A percentile compares a stretch with the other conserved stretches of the same genome.
These are phyloP conservation scores for Muscidifurax raptorellus DNA, from an alignment of 1,140 invertebrate genomes.

Conservation along the genomic window DNA sequence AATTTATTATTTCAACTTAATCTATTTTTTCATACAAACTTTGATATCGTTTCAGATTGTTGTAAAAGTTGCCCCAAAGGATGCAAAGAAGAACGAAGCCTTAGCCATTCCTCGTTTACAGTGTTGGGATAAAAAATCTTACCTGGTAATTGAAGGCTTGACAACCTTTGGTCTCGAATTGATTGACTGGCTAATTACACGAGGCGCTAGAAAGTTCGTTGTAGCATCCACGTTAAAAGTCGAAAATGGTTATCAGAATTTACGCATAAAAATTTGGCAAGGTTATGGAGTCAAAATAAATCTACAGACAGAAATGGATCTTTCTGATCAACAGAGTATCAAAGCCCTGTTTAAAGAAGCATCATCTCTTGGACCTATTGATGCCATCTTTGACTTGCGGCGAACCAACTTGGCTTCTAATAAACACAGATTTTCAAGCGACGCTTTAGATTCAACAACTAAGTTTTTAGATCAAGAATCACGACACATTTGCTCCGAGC, in stretches of 20 bases:
- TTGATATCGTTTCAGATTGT: slow-evolving; percentile 49
- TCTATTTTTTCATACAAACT: no score
- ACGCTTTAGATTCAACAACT: slow-evolving; percentile 22
- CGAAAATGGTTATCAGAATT: slow-evolving; percentile 77
- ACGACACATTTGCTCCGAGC: slow-evolving; percentile 23
- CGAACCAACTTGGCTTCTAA: slow-evolving; percentile 22
- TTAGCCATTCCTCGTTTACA: slow-evolving; percentile 50
- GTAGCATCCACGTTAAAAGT: slow-evolving; percentile 84
- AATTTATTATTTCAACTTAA: no score
- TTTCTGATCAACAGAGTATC: slow-evolving; percentile 63
- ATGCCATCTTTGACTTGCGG: slow-evolving; percentile 55
- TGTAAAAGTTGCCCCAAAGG: slow-evolving; percentile 52
- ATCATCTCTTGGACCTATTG: slow-evolving; percentile 44
- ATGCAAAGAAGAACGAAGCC: slow-evolving; percentile 18
- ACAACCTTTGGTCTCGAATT: slow-evolving; percentile 95
- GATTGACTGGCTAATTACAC: slow-evolving; percentile 89
- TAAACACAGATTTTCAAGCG: background rate
- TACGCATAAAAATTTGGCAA: slow-evolving; percentile 53
- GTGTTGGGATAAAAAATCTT: slow-evolving; percentile 61
- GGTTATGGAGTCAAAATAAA: slow-evolving; percentile 48
- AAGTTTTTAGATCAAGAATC: slow-evolving; percentile 54
- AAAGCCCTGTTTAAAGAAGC: slow-evolving; percentile 56
- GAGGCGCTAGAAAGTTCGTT: slow-evolving; percentile 87
- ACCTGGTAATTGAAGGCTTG: slow-evolving; percentile 84
- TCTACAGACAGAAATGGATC: slow-evolving; percentile 46